Conservation (phyloP, 2,797 vertebrate genomes). For the Sus cebifrons region DNA sequence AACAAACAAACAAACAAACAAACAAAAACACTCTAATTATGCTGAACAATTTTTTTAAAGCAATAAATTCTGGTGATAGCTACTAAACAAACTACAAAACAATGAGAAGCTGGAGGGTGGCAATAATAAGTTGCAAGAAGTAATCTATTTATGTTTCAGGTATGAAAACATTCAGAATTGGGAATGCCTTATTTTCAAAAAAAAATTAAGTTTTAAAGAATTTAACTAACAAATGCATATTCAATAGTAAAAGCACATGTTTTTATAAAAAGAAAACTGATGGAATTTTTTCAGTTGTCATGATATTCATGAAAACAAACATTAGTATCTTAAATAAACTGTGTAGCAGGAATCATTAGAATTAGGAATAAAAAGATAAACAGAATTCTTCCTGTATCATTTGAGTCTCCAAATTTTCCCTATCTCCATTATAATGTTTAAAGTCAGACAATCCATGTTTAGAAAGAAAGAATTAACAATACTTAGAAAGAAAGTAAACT, state of each 20-base stretch:
- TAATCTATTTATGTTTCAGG: slow-evolving; percentile 12
- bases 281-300: background rate
- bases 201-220: background rate
- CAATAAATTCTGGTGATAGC: slow-evolving; percentile 24
- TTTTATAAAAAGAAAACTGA: slow-evolving; percentile 36
- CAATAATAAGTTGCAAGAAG: background rate
- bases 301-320: slow-evolving; percentile 2
- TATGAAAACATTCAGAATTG: slow-evolving; percentile 53
- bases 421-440: background rate
- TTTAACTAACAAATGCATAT: slow-evolving; percentile 18
- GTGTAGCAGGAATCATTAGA: background rate
- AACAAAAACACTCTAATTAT: background rate
- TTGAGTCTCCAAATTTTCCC: background rate
- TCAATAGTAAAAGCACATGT: background rate
- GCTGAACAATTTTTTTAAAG: slow-evolving; percentile 36
- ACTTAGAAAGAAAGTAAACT: background rate
- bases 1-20: background rate
- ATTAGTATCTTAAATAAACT: slow-evolving; percentile 21
- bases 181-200: background rate
- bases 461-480: background rate
- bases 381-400: slow-evolving; percentile 12
- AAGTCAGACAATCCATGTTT: background rate
- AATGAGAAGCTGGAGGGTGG: background rate
- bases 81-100: slow-evolving; percentile 19
- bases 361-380: background rate